Percentiles rank a stretch among this genome's conserved stretches.
Conservation (phyloP, 2,888 invertebrate genomes). For the Parnassius mnemosyne region DNA sequence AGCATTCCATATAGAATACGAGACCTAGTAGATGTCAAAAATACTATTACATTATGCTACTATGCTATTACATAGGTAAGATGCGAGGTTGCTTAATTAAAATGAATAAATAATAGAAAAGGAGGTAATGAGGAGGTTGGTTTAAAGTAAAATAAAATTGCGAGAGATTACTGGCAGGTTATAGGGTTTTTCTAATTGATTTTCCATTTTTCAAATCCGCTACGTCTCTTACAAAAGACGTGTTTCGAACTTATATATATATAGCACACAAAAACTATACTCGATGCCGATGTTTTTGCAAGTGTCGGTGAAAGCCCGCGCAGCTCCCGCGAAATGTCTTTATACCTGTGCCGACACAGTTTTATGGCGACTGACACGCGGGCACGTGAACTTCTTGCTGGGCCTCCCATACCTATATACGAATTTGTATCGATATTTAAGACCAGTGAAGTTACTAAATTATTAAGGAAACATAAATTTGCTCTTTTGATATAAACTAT, state of each 20-base stretch:
- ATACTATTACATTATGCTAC: too few species aligned
- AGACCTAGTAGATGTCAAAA: too few species aligned
- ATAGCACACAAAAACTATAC: constrained; percentile 20
- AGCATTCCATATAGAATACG: too few species aligned
- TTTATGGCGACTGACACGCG: constrained; percentile 39
- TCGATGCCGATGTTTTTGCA: constrained; percentile 37
- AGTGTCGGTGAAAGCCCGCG: constrained; percentile 51
- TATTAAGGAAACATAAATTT: too few species aligned
- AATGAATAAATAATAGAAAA: too few species aligned
- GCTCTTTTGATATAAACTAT: too few species aligned
- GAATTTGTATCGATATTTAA: constrained; percentile 37
- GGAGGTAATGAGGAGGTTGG: too few species aligned
- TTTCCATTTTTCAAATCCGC: constrained; percentile 2
- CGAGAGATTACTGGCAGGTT: too few species aligned
- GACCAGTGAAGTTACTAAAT: constrained; percentile 34
- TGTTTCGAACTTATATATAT: not conserved
- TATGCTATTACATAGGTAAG: too few species aligned
- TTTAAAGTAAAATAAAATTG: too few species aligned
- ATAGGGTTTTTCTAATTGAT: not conserved
- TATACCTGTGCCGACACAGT: constrained; percentile 52
- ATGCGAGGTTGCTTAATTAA: too few species aligned
- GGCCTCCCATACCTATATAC: constrained; percentile 23
- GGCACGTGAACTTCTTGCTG: constrained; percentile 37
- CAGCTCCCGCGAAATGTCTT: constrained; percentile 58
- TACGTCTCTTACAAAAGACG: not conserved